A percentile compares a stretch with the other conserved stretches of the same genome.
Conservation (phyloP, 2,888 invertebrate genomes). For the Lasius fuliginosus region DNA sequence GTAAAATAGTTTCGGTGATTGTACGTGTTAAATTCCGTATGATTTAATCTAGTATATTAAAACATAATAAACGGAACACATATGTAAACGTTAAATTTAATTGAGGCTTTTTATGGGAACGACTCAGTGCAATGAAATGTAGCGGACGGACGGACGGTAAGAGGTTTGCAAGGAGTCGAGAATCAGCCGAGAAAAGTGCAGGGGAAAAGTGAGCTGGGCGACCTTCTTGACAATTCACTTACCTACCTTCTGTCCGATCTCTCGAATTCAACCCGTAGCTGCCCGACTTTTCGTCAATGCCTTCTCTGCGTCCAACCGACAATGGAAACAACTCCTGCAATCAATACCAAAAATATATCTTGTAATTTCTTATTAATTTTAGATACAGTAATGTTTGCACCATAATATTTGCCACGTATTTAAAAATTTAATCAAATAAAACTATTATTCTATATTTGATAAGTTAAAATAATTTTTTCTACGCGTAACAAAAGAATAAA, state of each 20-base stretch:
- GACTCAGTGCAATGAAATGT: constrained; percentile 61
- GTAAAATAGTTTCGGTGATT: background rate
- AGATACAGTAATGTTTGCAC: background rate
- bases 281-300: constrained; percentile 62
- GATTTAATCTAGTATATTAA: too few relatives aligned
- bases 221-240: constrained; percentile 81
- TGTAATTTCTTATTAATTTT: constrained; percentile 13
- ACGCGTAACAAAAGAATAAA: too few relatives aligned
- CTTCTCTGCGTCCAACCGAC: constrained; percentile 11
- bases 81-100: constrained; percentile 10
- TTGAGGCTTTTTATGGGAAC: constrained; percentile 20
- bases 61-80: background rate
- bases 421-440: background rate
- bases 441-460: background rate
- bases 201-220: constrained; percentile 81
- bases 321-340: background rate
- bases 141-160: constrained; percentile 63
- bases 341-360: background rate
- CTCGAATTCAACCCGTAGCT: constrained; percentile 69
- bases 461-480: too few relatives aligned
- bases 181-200: constrained; percentile 77
- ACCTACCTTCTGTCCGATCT: constrained; percentile 68
- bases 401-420: background rate
- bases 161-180: constrained; percentile 64
- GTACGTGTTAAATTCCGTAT: background rate